phyloP scores from a whole-genome alignment of 2,113 vertebrate species.

The Aramus guarauna region DNA sequence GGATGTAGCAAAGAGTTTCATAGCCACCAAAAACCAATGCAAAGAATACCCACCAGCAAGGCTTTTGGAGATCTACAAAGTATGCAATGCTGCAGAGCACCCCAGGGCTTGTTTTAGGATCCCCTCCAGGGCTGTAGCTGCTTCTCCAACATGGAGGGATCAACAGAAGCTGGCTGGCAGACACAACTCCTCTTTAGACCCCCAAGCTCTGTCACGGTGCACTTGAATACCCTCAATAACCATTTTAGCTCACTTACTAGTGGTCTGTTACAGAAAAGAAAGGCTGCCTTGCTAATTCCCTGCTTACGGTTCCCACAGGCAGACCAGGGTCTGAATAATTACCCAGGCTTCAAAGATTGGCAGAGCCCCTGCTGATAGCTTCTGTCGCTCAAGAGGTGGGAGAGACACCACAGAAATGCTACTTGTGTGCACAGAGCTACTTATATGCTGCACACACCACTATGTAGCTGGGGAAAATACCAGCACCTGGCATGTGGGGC shows the following conservation, averaged over 20 bases:
- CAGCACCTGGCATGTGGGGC: background rate
- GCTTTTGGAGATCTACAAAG: background rate
- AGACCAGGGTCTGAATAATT: background rate
- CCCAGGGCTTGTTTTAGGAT: background rate
- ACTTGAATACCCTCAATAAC: background rate
- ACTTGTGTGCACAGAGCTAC: background rate
- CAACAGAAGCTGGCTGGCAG: background rate
- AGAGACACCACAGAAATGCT: background rate
- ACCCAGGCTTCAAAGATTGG: background rate
- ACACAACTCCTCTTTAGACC: background rate
- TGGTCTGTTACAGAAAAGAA: background rate
- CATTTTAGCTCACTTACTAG: background rate
- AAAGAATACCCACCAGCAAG: background rate
- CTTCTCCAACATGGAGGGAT: background rate
- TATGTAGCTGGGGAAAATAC: background rate
- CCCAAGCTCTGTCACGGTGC: background rate
- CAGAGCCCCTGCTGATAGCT: background rate
- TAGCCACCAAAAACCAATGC: background rate
- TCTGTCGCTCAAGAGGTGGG: accelerated
- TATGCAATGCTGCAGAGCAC: background rate
- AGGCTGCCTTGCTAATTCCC: background rate
- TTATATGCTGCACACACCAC: background rate
- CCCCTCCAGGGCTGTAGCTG: background rate
- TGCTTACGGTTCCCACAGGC: background rate
- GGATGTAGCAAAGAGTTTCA: accelerated